Base-by-base conservation (phyloP, 2,797 vertebrate species). In the Schizopygopsis pylzovi region DNA sequence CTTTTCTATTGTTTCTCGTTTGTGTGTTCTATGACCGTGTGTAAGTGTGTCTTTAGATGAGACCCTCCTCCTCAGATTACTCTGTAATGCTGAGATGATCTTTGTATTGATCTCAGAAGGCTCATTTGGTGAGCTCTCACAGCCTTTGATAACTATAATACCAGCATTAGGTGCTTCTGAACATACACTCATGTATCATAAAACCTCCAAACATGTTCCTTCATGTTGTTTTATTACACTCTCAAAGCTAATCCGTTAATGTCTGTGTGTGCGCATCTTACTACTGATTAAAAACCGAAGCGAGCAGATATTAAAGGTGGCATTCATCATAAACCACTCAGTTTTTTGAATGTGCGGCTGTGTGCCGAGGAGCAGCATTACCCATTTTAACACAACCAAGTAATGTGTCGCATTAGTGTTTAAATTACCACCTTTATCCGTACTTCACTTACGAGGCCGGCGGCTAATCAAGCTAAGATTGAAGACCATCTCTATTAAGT, bases 391-490 rank as follows among this genome's bases (percentile, higher is more conserved):
- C 65, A 85, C 52, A 41, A 80, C 39, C 78, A 6, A 73, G 77
- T 85, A 85, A 85, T 85, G 78, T 65, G 78, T 85, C 25, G 84
- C 84, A 85, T 85, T 85, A 85, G 84, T 85, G 68, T 68, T 81
- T 80, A 85, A 85, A 85, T 85, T 85, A 80, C 84, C 84, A 85
- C 78, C 84, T 73, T 85, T 80, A 81, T 85, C 77, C 22, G 43
- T 79, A 73, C 84, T 85, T 81, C 84, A 65, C 78, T 73, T 80
- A 52, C 1, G 77, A 73, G 41, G 78, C 78, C 77, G 20, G 25
- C 45, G 78, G 78, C 84, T 85, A 85, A 85, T 85, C 78, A 85
- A 65, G 84, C 84, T 73, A 81, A 85, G 84, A 85, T 85, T 85
- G 84, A 85, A 85, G 77, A 81, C 84, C 68, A 81, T 68, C 78